These are phyloP conservation scores for Allolobophora icterica DNA, from an alignment of 2,888 invertebrate species.

Conservation along the genomic window DNA sequence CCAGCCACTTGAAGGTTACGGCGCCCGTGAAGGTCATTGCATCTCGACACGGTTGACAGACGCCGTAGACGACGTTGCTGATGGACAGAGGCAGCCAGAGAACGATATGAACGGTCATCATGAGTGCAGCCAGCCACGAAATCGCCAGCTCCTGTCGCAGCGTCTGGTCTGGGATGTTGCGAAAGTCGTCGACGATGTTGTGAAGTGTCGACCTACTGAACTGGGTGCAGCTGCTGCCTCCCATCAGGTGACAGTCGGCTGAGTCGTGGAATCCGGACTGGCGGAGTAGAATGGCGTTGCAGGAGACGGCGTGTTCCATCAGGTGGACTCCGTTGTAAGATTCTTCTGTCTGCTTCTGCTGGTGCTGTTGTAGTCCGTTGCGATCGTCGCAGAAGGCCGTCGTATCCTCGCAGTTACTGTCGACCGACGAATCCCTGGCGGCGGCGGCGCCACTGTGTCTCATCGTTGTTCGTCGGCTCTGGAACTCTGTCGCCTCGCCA, in stretches of 20 bases:
- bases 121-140: slow-evolving; percentile 37
- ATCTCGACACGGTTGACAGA: slow-evolving; percentile 41
- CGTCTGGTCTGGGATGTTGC: slow-evolving; percentile 36
- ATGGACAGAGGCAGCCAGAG: slow-evolving; percentile 46
- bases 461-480: background rate
- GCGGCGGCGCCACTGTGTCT: background rate
- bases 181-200: slow-evolving; percentile 31
- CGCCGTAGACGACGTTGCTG: slow-evolving; percentile 45
- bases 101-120: slow-evolving; percentile 37
- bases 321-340: slow-evolving; percentile 31
- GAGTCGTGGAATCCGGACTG: slow-evolving; percentile 37
- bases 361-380: background rate
- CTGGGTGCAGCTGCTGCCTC: background rate
- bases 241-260: background rate
- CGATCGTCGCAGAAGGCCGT: slow-evolving; percentile 23
- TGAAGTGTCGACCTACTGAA: background rate
- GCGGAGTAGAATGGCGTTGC: slow-evolving; percentile 27
- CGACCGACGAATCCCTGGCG: background rate
- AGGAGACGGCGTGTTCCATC: background rate
- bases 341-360: slow-evolving; percentile 25
- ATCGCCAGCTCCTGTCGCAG: slow-evolving; percentile 42
- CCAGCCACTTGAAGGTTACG: slow-evolving; percentile 49
- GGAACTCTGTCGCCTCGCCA: slow-evolving; percentile 25
- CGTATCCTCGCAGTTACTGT: background rate
- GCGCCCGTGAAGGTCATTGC: slow-evolving; percentile 42